These are phyloP conservation scores for Oreohelix idahoensis DNA, from an alignment of 1,140 invertebrate species.

Conservation along the genomic window DNA sequence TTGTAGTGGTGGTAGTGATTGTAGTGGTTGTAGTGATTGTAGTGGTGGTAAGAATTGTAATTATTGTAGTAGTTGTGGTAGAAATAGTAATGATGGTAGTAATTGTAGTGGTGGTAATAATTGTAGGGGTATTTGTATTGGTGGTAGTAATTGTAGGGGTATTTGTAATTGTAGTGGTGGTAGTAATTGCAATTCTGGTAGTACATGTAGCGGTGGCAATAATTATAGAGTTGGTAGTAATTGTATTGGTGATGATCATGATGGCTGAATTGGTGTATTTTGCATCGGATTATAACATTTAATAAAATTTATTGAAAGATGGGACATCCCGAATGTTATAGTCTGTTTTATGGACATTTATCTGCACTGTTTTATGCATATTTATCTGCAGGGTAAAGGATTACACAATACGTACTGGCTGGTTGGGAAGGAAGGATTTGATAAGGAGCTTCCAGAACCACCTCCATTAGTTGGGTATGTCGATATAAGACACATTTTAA, in stretches of 20 bases:
- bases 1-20: neutral
- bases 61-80: neutral
- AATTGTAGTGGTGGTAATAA: neutral
- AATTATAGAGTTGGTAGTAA: neutral
- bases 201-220: neutral
- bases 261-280: neutral
- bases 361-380: too few relatives aligned
- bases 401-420: slow-evolving; percentile 90
- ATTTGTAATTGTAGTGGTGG: neutral
- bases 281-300: too few relatives aligned
- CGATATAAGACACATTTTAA: too few relatives aligned
- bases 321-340: too few relatives aligned
- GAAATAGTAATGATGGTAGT: neutral
- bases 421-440: slow-evolving; percentile 88
- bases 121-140: neutral
- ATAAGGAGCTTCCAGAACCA: slow-evolving; percentile 82
- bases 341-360: too few relatives aligned
- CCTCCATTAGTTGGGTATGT: slow-evolving; percentile 47
- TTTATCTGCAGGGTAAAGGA: slow-evolving; percentile 81
- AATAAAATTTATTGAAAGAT: too few relatives aligned
- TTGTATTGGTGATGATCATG: neutral
- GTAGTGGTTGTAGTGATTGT: neutral
- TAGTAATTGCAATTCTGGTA: neutral
- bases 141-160: neutral
- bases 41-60: neutral